Evolutionary conservation across 53 echinoderm and acorn worm species (phyloP).

Genomic region (Holothuria scabra): DNA sequence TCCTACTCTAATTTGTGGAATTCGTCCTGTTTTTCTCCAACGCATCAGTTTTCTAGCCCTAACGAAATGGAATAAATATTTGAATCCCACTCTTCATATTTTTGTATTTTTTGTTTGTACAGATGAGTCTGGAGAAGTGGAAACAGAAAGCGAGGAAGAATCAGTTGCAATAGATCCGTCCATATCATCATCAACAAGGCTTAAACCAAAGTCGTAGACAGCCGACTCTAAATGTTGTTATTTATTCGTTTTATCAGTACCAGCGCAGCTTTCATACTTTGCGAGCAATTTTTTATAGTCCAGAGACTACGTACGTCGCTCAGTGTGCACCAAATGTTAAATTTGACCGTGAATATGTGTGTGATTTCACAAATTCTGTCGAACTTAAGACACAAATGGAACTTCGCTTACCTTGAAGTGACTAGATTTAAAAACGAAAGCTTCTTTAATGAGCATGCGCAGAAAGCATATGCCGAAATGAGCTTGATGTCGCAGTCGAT

Average conservation of each 20-base stretch:
- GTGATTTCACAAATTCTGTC: conserved; percentile 19
- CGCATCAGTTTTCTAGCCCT: no score
- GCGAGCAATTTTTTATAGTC: neutral
- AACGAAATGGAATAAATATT: no score
- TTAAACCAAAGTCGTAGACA: conserved; percentile 38
- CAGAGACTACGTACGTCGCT: neutral
- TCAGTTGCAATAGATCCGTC: conserved; percentile 7
- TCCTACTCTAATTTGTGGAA: no score
- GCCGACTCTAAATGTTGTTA: conserved; percentile 13
- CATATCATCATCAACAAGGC: conserved; percentile 1
- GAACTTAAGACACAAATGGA: no score
- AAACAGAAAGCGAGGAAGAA: neutral
- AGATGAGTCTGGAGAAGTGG: conserved; percentile 9
- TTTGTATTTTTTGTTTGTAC: neutral
- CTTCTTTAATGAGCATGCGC: no score
- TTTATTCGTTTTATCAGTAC: conserved; percentile 41
- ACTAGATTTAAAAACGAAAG: no score
- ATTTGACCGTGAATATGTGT: conserved; percentile 36
- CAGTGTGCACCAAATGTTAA: conserved; percentile 29
- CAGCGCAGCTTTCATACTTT: conserved; percentile 45
- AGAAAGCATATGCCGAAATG: no score
- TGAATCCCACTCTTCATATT: no score
- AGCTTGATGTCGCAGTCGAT: no score
- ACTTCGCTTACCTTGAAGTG: no score
- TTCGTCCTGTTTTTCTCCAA: no score